phyloP scores from a whole-genome alignment of 35 echinoderm and acorn worm genomes.

The Lytechinus variegatus region DNA sequence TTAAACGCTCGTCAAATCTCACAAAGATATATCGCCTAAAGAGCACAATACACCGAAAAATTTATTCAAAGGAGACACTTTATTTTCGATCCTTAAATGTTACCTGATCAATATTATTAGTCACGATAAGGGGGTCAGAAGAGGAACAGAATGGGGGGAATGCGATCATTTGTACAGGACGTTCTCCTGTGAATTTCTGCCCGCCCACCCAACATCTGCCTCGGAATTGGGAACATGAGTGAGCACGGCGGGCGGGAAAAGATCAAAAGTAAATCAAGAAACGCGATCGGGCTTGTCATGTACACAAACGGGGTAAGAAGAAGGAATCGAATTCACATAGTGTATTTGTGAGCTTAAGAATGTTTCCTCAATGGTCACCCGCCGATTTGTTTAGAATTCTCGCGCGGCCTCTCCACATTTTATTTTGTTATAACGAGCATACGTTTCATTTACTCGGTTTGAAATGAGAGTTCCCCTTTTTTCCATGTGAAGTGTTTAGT shows the following conservation, averaged over 20 bases:
- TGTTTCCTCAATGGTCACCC: neutral
- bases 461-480: neutral
- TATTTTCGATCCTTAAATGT: neutral
- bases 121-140: neutral
- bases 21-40: neutral
- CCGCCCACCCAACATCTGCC: constrained; percentile 14
- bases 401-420: neutral
- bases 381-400: neutral
- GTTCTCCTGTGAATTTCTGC: neutral
- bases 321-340: constrained; percentile 3
- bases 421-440: neutral
- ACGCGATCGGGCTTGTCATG: neutral
- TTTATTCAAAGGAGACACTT: neutral
- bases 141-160: too few relatives aligned
- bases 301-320: neutral
- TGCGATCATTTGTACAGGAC: neutral
- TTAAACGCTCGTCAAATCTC: constrained; percentile 1
- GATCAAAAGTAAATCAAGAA: neutral
- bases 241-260: neutral
- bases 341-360: neutral
- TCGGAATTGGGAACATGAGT: neutral
- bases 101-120: neutral
- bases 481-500: neutral
- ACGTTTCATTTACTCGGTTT: neutral
- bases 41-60: neutral